phyloP scores from a whole-genome alignment of 2,888 invertebrate species.

The Mesochorus sp. region DNA sequence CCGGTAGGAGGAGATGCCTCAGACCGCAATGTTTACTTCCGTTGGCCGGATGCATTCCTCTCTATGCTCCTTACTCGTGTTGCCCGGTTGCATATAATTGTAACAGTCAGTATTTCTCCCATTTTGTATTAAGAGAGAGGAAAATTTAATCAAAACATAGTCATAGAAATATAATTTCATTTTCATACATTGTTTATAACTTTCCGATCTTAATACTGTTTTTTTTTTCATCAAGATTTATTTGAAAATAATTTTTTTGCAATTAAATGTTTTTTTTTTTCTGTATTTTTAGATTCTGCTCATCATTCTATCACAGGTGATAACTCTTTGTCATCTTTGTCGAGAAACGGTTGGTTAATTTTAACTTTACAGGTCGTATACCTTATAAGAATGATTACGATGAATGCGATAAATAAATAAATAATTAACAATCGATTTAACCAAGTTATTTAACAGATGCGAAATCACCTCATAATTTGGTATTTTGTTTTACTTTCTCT shows the following conservation, averaged over 20 bases:
- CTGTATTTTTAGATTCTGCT: slow-evolving; percentile 28
- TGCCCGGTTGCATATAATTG: slow-evolving; percentile 93
- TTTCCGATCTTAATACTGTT: too few relatives aligned
- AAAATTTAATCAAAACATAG: not conserved
- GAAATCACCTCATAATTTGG: not conserved
- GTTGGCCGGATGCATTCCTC: slow-evolving; percentile 87
- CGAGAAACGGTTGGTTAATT: slow-evolving; percentile 43
- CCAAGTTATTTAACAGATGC: not conserved
- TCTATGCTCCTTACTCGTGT: slow-evolving; percentile 87
- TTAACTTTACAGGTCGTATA: too few relatives aligned
- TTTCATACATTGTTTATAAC: too few relatives aligned
- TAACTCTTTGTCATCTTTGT: slow-evolving; percentile 3
- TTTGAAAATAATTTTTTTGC: not conserved
- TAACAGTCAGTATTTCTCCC: slow-evolving; percentile 74
- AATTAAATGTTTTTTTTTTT: not conserved
- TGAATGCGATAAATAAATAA: too few relatives aligned
- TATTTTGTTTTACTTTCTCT: not conserved
- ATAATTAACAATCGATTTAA: too few relatives aligned
- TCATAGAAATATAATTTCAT: not conserved
- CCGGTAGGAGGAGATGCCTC: slow-evolving; percentile 85
- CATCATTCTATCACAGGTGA: slow-evolving; percentile 17
- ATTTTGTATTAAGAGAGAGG: slow-evolving; percentile 7
- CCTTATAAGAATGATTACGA: too few relatives aligned
- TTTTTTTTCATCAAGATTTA: not conserved
- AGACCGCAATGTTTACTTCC: slow-evolving; percentile 91